These are phyloP conservation scores for Byasa hedistus DNA, from an alignment of 2,888 invertebrate genomes.

Conservation along the genomic window DNA sequence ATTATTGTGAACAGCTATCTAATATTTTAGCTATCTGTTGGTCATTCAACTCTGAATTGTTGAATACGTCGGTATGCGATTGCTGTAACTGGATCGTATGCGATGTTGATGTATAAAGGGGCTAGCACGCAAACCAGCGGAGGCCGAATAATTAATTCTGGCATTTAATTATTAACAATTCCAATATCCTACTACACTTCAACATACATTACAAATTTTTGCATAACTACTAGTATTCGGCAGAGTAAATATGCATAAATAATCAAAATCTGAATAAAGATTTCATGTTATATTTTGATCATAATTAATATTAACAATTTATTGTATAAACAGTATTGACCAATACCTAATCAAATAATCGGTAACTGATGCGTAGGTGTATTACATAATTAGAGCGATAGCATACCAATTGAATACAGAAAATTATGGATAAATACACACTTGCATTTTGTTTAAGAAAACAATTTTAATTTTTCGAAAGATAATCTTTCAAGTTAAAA, in stretches of 20 bases:
- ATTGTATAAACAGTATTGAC: slow-evolving; percentile 18
- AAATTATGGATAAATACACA: neutral
- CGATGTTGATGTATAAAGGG: slow-evolving; percentile 11
- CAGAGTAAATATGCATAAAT: neutral
- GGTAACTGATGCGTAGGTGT: slow-evolving; percentile 1
- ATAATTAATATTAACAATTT: neutral
- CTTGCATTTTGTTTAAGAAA: neutral
- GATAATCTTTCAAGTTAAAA: too few relatives aligned
- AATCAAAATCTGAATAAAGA: neutral
- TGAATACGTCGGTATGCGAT: slow-evolving; percentile 18
- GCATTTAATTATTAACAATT: slow-evolving; percentile 9
- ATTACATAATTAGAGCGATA: slow-evolving; percentile 27
- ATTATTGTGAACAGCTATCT: slow-evolving; percentile 1
- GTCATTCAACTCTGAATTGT: slow-evolving; percentile 32
- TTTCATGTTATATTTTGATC: neutral
- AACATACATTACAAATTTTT: neutral
- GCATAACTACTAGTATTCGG: neutral
- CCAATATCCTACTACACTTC: neutral
- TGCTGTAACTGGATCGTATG: slow-evolving; percentile 24
- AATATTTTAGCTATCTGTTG: slow-evolving; percentile 29
- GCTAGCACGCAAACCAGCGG: neutral
- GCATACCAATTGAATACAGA: slow-evolving; percentile 7
- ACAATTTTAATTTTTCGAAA: neutral
- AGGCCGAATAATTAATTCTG: slow-evolving; percentile 9
- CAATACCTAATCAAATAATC: slow-evolving; percentile 18